phyloP scores from a whole-genome alignment of 2,888 invertebrate genomes.

The Microctonus brassicae region DNA sequence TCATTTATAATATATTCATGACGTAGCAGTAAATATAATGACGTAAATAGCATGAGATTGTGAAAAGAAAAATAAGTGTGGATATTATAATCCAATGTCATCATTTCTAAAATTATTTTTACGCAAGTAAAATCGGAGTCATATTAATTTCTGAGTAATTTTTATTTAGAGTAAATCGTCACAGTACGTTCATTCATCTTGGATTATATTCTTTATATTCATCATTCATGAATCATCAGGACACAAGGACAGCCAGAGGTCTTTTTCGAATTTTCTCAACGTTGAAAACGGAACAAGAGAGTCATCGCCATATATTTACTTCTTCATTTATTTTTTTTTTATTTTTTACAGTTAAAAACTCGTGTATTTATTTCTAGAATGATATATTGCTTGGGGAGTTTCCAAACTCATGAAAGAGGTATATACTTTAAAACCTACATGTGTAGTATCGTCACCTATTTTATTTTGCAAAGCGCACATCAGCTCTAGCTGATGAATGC shows the following conservation, averaged over 20 bases:
- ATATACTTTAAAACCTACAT: not conserved
- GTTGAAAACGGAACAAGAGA: not conserved
- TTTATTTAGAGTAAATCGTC: slow-evolving; percentile 45
- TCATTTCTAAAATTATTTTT: not conserved
- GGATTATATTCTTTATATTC: slow-evolving; percentile 45
- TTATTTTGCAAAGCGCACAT: not conserved
- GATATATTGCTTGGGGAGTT: not conserved
- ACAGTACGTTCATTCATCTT: slow-evolving; percentile 51
- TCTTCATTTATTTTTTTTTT: not conserved
- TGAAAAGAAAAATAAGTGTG: not conserved
- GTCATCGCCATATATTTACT: not conserved
- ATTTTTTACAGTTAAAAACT: not conserved
- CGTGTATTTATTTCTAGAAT: slow-evolving; percentile 2
- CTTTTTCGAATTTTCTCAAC: not conserved
- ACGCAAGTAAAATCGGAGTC: not conserved
- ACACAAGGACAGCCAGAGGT: slow-evolving; percentile 44
- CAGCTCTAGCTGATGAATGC: not conserved
- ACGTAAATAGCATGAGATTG: slow-evolving; percentile 2
- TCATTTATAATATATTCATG: slow-evolving; percentile 36
- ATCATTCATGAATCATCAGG: slow-evolving; percentile 50
- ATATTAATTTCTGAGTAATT: slow-evolving; percentile 23
- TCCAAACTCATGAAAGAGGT: slow-evolving; percentile 1
- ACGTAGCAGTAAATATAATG: slow-evolving; percentile 25
- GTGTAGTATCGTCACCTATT: not conserved
- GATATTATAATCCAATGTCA: not conserved